These are phyloP conservation scores for Nephrotoma appendiculata DNA, from an alignment of 2,888 invertebrate species.

Conservation along the genomic window DNA sequence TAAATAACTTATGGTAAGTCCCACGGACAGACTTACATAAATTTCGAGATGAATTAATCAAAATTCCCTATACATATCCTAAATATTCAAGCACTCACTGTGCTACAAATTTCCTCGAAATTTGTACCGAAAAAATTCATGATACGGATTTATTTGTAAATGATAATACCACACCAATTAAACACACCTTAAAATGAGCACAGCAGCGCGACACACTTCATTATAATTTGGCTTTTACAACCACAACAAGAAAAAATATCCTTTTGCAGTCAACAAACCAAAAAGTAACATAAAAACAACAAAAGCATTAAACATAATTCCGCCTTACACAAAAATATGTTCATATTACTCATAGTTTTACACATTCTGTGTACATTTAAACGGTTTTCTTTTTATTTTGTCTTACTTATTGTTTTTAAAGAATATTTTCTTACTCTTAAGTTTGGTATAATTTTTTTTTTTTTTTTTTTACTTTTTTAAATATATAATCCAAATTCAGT, in stretches of 20 bases:
- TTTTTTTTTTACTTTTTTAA: neutral
- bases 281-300: neutral
- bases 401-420: neutral
- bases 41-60: too few species aligned
- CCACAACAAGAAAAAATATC: neutral
- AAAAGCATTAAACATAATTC: neutral
- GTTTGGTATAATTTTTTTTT: neutral
- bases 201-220: neutral
- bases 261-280: neutral
- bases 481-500: constrained; percentile 5
- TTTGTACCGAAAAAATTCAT: too few species aligned
- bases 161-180: neutral
- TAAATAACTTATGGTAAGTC: too few species aligned
- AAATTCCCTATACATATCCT: too few species aligned
- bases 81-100: too few species aligned
- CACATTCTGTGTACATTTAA: neutral
- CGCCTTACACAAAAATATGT: neutral
- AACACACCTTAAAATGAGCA: neutral
- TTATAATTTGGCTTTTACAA: neutral
- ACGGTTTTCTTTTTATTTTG: neutral
- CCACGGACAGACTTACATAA: too few species aligned
- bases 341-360: neutral
- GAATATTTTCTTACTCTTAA: neutral
- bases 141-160: too few species aligned
- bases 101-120: too few species aligned